phyloP scores from a whole-genome alignment of 2,113 vertebrate genomes.

The Romanogobio albipinnatus region DNA sequence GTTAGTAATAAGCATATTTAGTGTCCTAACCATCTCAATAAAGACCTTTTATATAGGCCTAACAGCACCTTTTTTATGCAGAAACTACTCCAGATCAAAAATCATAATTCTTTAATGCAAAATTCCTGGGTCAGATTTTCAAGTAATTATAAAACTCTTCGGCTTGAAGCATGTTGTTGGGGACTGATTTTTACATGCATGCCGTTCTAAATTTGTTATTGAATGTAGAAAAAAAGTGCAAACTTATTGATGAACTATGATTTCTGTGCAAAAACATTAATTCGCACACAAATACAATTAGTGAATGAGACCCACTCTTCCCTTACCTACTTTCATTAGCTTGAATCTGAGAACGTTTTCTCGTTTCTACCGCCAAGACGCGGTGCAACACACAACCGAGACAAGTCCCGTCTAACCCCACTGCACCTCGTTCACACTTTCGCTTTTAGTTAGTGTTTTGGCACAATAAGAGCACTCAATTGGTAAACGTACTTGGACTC shows the following conservation, averaged over 20 bases:
- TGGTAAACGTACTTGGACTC: not conserved
- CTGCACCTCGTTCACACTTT: not conserved
- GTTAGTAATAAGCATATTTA: not conserved
- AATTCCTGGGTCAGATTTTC: not conserved
- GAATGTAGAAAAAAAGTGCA: not conserved
- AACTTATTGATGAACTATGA: not conserved
- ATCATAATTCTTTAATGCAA: not conserved
- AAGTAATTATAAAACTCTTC: not conserved
- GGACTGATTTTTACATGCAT: not conserved
- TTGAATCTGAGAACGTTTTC: not conserved
- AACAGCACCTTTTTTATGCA: not conserved
- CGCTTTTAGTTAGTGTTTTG: slow-evolving; percentile 35
- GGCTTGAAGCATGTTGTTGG: not conserved
- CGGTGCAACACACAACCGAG: not conserved
- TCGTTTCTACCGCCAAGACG: not conserved
- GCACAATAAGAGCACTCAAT: slow-evolving; percentile 35
- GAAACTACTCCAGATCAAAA: not conserved
- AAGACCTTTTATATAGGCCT: not conserved
- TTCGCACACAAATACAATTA: not conserved
- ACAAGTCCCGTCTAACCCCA: not conserved
- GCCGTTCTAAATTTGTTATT: not conserved
- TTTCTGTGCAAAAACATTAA: slow-evolving; percentile 9
- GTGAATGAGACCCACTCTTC: not conserved
- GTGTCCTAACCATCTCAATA: not conserved
- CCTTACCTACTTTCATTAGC: not conserved